phyloP scores from a whole-genome alignment of 2,888 invertebrate species.

The Drosophila paramelanica region DNA sequence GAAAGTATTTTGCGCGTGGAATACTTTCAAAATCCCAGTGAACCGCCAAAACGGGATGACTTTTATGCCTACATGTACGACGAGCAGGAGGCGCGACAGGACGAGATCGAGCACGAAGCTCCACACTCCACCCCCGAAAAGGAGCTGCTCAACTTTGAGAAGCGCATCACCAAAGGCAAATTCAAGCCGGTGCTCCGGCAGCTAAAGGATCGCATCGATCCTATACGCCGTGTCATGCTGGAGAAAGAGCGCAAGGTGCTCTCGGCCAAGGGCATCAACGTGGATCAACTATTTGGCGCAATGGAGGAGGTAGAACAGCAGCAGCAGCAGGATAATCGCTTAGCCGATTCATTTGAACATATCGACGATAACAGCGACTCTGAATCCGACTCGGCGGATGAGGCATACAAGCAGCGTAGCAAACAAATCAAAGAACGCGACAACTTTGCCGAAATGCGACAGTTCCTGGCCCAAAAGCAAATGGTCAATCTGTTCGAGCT shows the following conservation, averaged over 20 bases:
- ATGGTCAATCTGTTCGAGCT: constrained; percentile 82
- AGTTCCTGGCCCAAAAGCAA: constrained; percentile 83
- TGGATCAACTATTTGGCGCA: constrained; percentile 80
- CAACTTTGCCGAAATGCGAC: constrained; percentile 84
- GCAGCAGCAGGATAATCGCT: constrained; percentile 57
- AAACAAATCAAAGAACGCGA: constrained; percentile 81
- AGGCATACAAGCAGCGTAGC: constrained; percentile 66
- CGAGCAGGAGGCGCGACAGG: constrained; percentile 68
- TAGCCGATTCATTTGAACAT: constrained; percentile 22
- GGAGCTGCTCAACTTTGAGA: constrained; percentile 83
- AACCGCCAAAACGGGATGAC: constrained; percentile 79
- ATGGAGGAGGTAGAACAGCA: constrained; percentile 31
- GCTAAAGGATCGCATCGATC: constrained; percentile 84
- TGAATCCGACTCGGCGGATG: constrained; percentile 75
- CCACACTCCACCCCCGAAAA: constrained; percentile 70
- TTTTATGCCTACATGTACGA: constrained; percentile 84
- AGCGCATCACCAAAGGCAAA: constrained; percentile 83
- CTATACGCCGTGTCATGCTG: constrained; percentile 84
- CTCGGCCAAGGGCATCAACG: constrained; percentile 83
- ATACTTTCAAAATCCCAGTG: constrained; percentile 74
- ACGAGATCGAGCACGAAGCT: constrained; percentile 58
- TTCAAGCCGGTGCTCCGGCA: constrained; percentile 84
- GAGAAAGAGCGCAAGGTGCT: constrained; percentile 83
- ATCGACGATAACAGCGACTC: constrained; percentile 46
- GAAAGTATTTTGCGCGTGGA: constrained; percentile 82